phyloP scores from a whole-genome alignment of 1,140 invertebrate species.

The Drosophila persimilis region DNA sequence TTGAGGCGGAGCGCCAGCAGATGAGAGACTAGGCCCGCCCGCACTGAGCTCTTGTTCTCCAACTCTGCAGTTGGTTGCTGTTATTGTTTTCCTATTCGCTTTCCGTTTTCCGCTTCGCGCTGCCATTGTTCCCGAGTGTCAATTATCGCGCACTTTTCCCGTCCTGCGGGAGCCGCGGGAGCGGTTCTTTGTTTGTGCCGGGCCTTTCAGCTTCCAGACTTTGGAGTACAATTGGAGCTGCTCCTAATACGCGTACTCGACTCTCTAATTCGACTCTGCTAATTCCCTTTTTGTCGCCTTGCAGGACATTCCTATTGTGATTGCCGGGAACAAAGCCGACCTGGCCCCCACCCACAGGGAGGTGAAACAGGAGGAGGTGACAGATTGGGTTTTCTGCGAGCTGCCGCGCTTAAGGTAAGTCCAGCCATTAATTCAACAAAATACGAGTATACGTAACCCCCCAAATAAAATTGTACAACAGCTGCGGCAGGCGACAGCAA shows the following conservation, averaged over 20 bases:
- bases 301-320: slow-evolving; percentile 92
- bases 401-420: slow-evolving; percentile 88
- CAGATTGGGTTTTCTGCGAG: slow-evolving; percentile 91
- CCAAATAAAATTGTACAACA: slow-evolving; percentile 28
- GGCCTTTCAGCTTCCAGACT: slow-evolving; percentile 18
- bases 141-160: slow-evolving; percentile 53
- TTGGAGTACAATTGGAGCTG: slow-evolving; percentile 3
- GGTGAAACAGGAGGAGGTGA: slow-evolving; percentile 90
- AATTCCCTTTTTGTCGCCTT: slow-evolving; percentile 36
- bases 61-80: neutral
- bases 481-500: slow-evolving; percentile 50
- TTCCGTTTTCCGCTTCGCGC: slow-evolving; percentile 16
- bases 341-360: slow-evolving; percentile 86
- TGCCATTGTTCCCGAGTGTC: slow-evolving; percentile 58
- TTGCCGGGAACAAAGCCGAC: slow-evolving; percentile 93
- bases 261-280: slow-evolving; percentile 20
- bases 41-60: slow-evolving; percentile 7
- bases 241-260: slow-evolving; percentile 8
- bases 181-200: slow-evolving; percentile 30
- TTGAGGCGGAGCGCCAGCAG: slow-evolving; percentile 13
- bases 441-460: neutral
- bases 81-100: slow-evolving; percentile 37
- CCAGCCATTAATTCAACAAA: slow-evolving; percentile 45
- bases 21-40: too few relatives aligned
- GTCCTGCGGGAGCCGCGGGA: neutral